Base-by-base conservation (phyloP, 2,888 invertebrate genomes). In the Polyploca ridens region DNA sequence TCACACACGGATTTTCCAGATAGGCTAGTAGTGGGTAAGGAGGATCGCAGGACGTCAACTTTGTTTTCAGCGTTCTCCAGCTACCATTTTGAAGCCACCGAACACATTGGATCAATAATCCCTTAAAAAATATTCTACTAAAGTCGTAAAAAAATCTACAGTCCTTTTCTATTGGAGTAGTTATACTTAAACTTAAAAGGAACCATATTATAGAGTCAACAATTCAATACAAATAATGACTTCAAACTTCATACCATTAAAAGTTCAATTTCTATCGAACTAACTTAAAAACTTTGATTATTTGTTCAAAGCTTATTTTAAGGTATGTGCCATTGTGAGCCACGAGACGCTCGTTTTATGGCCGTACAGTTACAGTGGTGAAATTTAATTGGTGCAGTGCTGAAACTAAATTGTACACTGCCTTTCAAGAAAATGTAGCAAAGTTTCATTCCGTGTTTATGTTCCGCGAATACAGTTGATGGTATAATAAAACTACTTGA, bases 301-400 rank as follows among this genome's bases (percentile, higher is more conserved):
- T 27, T 27, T 27, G 27, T 27, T 27, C 27, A 27, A 27, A 27
- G 27, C 27, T 27, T 27, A 27, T n/a, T n/a, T n/a, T 27, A 27
- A 16, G 7, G 54, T 19, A 54, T 54, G 73, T 73, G 76, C 67
- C 62, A 76, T 66, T 67, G 63, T 44, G 62, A 62, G 62, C 58
- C 58, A 62, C 41, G 66, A 63, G 63, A 64, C 67, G 63, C 68
- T 49, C 62, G 54, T 62, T 62, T 62, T 54, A 33, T 63, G 44
- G 65, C 69, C 68, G 46, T 41, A 64, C 65, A 54, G 58, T 62
- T 63, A 54, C 62, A 62, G 66, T 67, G 60, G 67, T 68, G 62
- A 69, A 72, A 72, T 73, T 73, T 75, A 76, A 76, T 73, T 71
- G 67, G 70, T 68, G 75, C 75, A 75, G 72, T 69, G 66, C 68